These are phyloP conservation scores for Apodemus speciosus DNA, from an alignment of 2,113 vertebrate genomes.

Conservation along the genomic window DNA sequence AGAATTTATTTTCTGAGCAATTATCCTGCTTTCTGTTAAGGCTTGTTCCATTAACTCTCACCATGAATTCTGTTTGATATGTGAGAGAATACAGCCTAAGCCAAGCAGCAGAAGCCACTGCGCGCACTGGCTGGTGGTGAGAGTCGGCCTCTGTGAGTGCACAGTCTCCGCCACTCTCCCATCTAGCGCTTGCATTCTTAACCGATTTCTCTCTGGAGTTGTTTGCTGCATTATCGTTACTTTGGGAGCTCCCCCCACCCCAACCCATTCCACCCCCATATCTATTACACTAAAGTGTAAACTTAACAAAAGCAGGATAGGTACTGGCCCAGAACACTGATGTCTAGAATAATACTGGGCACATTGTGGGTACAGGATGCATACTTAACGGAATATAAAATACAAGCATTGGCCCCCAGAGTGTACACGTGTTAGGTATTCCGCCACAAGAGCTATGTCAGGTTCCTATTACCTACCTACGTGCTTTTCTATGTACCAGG, in stretches of 20 bases:
- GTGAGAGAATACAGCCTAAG: background rate
- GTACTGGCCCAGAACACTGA: background rate
- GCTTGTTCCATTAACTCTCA: conserved; percentile 73
- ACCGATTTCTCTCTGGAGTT: background rate
- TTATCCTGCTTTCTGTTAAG: conserved; percentile 68
- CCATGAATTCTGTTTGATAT: conserved; percentile 66
- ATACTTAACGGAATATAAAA: background rate
- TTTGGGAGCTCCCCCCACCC: background rate
- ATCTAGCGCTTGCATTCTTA: background rate
- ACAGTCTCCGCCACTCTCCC: background rate
- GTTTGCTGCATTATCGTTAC: background rate
- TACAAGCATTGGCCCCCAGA: background rate
- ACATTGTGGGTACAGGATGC: background rate
- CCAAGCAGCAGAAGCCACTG: background rate
- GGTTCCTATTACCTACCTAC: background rate
- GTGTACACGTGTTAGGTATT: background rate
- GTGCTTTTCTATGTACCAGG: background rate
- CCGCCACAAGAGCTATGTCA: background rate
- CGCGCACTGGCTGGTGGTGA: background rate
- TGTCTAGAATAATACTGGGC: background rate
- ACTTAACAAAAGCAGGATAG: background rate
- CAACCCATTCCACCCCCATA: background rate
- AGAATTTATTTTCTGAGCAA: conserved; percentile 72
- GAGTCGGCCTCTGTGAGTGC: background rate
- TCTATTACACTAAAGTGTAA: conserved; percentile 15